These are phyloP conservation scores for Thereva unica DNA, from an alignment of 2,888 invertebrate species.

Conservation along the genomic window DNA sequence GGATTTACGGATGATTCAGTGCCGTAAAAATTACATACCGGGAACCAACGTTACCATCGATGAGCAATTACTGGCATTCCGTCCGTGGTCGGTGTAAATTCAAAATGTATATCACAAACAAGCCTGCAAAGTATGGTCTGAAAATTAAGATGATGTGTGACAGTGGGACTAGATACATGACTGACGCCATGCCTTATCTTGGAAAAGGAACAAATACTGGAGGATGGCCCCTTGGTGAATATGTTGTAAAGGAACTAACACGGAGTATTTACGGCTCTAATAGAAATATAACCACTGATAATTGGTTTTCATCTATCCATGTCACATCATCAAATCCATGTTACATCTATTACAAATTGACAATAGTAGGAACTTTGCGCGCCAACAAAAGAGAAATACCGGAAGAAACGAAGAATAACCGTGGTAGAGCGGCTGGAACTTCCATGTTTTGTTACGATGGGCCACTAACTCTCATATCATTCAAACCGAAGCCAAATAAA, in stretches of 20 bases:
- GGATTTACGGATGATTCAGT: conserved; percentile 34
- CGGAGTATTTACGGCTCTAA: too few species aligned
- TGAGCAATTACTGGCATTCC: conserved; percentile 40
- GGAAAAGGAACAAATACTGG: conserved; percentile 37
- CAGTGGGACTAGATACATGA: conserved; percentile 36
- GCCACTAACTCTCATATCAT: conserved; percentile 24
- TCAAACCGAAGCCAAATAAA: conserved; percentile 11
- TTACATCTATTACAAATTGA: conserved; percentile 38
- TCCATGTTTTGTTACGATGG: conserved; percentile 38
- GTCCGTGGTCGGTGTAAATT: too few species aligned
- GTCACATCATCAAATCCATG: conserved; percentile 33
- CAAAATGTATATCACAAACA: conserved; percentile 38
- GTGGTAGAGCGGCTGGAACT: conserved; percentile 36
- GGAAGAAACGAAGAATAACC: conserved; percentile 32
- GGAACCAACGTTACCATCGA: conserved; percentile 38
- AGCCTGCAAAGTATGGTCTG: conserved; percentile 39
- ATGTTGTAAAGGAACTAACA: too few species aligned
- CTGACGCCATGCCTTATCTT: conserved; percentile 33
- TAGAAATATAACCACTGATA: too few species aligned
- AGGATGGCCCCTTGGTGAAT: too few species aligned
- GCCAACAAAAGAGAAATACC: conserved; percentile 40
- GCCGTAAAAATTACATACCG: conserved; percentile 33
- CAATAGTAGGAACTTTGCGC: conserved; percentile 31
- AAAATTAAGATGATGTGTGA: conserved; percentile 40
- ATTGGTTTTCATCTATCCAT: conserved; percentile 33